Evolutionary conservation across 1,140 invertebrate species (phyloP), one percentile per base, ranked within the genome.

Genomic region (Metopolophium dirhodum): DNA sequence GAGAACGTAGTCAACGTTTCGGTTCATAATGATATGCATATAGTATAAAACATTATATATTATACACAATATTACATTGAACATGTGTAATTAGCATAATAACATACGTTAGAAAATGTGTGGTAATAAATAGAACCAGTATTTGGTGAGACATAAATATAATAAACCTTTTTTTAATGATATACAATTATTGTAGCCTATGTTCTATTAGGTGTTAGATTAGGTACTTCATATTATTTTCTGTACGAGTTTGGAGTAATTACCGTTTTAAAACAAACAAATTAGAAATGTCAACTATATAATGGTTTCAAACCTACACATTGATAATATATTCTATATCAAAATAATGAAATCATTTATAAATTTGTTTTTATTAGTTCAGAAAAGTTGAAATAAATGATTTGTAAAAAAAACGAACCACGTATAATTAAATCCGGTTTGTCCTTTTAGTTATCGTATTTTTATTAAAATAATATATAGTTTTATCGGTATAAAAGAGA

Each of bases 41-140:
- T n/a, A n/a, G n/a, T 77, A 77, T n/a, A 77, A 77, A n/a, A 77
- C n/a, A 77, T n/a, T 82, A 35, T 82, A 68, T 61, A 61, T 61
- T 61, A 61, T 61, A 61, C 22, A 57, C 23, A 26, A 61, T 61
- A 61, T 26, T 51, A 51, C 18, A 61, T 68, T n/a, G 30, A 14
- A 68, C 14, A 68, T 14, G 30, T 14, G 61, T 68, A n/a, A 61
- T 61, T 68, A 68, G 2, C 61, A 30, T 77, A n/a, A 77, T 18
- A 77, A 77, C 14, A n/a, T 77, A n/a, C n/a, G 30, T 18, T n/a
- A 77, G n/a, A 77, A 18, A 77, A n/a, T 77, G 4, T 77, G 30
- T n/a, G 18, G 7, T 77, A n/a, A 77, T 77, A 77, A 77, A 77
- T 77, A n/a, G 61, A 30, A n/a, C 14, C 30, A n/a, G 4, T 77